Percentiles rank a stretch among this genome's conserved stretches.
Conservation (phyloP, 2,797 vertebrate genomes). For the Gymnoscopelus microlampas region DNA sequence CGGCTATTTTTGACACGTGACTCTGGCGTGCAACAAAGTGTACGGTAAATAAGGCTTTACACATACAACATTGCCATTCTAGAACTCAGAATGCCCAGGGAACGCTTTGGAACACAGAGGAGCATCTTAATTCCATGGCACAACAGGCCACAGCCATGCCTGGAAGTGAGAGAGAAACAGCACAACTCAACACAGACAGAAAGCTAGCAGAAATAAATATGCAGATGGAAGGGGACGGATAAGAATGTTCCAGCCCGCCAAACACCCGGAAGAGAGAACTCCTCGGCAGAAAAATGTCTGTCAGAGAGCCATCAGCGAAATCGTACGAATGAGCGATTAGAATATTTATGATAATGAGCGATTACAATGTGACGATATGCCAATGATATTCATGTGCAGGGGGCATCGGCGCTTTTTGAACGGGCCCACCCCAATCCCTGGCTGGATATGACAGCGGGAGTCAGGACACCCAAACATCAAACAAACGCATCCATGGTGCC, state of each 20-base stretch:
- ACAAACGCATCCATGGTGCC: no score
- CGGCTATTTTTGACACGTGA: no score
- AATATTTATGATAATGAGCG: constrained; percentile 40
- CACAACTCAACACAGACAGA: constrained; percentile 4
- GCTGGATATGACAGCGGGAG: no score
- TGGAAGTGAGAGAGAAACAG: constrained; percentile 10
- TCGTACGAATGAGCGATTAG: constrained; percentile 42
- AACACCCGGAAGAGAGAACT: not conserved
- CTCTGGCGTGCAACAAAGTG: no score
- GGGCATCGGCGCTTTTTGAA: constrained; percentile 34
- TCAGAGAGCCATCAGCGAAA: constrained; percentile 42
- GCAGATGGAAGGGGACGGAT: constrained; percentile 1
- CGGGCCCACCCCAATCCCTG: not conserved
- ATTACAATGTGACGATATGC: constrained; percentile 31
- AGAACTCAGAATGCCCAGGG: not conserved
- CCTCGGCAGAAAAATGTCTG: constrained; percentile 21
- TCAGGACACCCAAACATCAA: no score
- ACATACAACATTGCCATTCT: not conserved
- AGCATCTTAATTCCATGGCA: constrained; percentile 1
- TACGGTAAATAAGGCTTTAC: not conserved
- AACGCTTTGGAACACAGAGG: not conserved
- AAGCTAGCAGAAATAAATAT: not conserved
- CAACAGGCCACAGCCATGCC: constrained; percentile 13
- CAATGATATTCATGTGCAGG: constrained; percentile 39
- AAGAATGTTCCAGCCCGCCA: not conserved